Conservation (phyloP, 2,888 invertebrate species). For the Anarsia innoxiella region DNA sequence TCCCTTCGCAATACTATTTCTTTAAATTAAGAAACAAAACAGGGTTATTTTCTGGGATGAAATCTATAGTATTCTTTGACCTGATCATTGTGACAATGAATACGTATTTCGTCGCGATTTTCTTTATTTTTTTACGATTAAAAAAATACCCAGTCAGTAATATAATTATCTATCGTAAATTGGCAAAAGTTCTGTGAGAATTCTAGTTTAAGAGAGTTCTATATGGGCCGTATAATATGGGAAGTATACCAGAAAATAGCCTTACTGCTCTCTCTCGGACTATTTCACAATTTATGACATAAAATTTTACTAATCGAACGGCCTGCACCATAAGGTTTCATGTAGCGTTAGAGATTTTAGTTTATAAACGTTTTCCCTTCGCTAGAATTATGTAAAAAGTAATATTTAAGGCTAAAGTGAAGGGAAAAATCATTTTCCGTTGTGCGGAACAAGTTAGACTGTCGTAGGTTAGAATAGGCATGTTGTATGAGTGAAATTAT, state of each 20-base stretch:
- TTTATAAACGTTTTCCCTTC: slow-evolving; percentile 53
- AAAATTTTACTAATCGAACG: slow-evolving; percentile 26
- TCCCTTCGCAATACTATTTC: no score
- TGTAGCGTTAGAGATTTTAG: slow-evolving; percentile 52
- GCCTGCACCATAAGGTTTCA: slow-evolving; percentile 65
- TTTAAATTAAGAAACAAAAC: no score
- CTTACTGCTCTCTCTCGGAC: slow-evolving; percentile 10
- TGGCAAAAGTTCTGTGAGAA: no score
- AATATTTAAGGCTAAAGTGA: slow-evolving; percentile 45
- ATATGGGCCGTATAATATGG: no score
- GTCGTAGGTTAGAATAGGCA: slow-evolving; percentile 67
- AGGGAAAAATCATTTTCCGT: slow-evolving; percentile 68
- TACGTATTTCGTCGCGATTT: no score
- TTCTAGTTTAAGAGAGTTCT: no score
- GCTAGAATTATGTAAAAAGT: slow-evolving; percentile 55
- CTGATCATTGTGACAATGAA: no score
- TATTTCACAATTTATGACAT: slow-evolving; percentile 9
- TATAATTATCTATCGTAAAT: no score
- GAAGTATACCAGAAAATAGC: no score
- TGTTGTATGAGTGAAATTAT: slow-evolving; percentile 58
- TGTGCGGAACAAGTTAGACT: slow-evolving; percentile 72
- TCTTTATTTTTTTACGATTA: neutral
- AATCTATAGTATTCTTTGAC: no score
- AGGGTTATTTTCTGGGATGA: no score
- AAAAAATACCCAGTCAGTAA: no score